A percentile compares a stretch with the other conserved stretches of the same genome.
Evolutionary conservation across 2,113 vertebrate species (phyloP).

Genomic region (Pyxicephalus adspersus): DNA sequence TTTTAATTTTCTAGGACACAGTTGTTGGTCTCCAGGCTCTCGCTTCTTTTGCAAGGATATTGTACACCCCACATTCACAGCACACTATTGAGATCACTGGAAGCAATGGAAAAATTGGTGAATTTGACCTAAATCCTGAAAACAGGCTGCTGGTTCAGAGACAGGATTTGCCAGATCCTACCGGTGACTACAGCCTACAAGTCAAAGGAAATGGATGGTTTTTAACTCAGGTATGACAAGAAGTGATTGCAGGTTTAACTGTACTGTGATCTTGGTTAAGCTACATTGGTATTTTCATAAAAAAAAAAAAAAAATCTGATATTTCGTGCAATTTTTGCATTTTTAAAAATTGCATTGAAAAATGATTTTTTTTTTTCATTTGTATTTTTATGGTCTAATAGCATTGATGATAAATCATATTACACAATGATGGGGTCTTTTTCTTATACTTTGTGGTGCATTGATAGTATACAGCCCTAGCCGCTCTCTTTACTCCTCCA

Average conservation of each 20-base stretch:
- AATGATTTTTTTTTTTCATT: no score
- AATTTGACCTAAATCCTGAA: conserved; percentile 66
- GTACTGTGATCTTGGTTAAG: background rate
- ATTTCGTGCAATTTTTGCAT: no score
- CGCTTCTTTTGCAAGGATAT: conserved; percentile 60
- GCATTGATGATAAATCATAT: no score
- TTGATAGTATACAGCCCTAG: no score
- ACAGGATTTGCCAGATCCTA: conserved; percentile 53
- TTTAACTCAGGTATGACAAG: conserved; percentile 63
- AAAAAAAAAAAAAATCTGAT: no score
- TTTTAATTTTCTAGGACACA: conserved; percentile 62
- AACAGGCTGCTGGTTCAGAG: conserved; percentile 78
- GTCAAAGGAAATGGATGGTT: conserved; percentile 61
- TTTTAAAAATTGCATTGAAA: no score
- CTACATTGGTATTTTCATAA: no score
- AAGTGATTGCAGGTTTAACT: background rate
- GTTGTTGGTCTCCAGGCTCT: conserved; percentile 73
- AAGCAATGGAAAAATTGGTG: background rate
- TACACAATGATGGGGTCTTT: no score
- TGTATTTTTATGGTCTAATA: no score
- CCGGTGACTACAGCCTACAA: conserved; percentile 59
- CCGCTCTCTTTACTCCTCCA: no score
- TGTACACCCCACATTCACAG: conserved; percentile 7
- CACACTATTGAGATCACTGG: conserved; percentile 59
- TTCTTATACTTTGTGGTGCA: no score